phyloP scores from a whole-genome alignment of 2,797 vertebrate species.

The Australoheros facetus region DNA sequence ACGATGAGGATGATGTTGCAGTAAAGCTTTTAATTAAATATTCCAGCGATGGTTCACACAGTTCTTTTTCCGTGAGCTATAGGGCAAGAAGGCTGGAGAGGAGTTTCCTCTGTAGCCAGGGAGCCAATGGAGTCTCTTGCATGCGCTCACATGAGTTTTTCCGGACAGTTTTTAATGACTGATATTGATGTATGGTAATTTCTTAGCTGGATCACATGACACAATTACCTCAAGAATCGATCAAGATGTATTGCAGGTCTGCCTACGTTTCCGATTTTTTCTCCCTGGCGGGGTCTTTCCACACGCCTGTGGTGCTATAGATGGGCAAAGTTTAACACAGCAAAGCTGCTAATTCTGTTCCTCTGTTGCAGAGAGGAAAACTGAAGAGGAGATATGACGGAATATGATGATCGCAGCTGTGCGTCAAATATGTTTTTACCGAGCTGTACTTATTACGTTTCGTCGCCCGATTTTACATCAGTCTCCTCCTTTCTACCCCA shows the following conservation, averaged over 20 bases:
- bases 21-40: constrained; percentile 68
- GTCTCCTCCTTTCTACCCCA: constrained; percentile 96
- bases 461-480: constrained; percentile 94
- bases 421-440: constrained; percentile 98
- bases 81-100: constrained; percentile 74
- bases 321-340: constrained; percentile 97
- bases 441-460: constrained; percentile 96
- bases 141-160: constrained; percentile 80
- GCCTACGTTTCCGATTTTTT: constrained; percentile 96
- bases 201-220: constrained; percentile 99
- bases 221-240: constrained; percentile 99
- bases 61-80: constrained; percentile 64
- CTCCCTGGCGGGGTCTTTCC: constrained; percentile 90
- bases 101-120: constrained; percentile 78
- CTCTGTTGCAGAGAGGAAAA: constrained; percentile 76
- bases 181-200: constrained; percentile 99
- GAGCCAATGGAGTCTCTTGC: constrained; percentile 81
- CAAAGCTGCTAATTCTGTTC: constrained; percentile 74
- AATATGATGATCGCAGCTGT: constrained; percentile 97
- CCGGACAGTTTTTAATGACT: constrained; percentile 88
- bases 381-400: constrained; percentile 92
- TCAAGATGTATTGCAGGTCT: constrained; percentile 99
- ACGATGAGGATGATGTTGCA: constrained; percentile 46
- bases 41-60: constrained; percentile 77
- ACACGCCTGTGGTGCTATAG: constrained; percentile 91